Base-by-base conservation (phyloP, 2,797 vertebrate species). In the Takifugu rubripes region DNA sequence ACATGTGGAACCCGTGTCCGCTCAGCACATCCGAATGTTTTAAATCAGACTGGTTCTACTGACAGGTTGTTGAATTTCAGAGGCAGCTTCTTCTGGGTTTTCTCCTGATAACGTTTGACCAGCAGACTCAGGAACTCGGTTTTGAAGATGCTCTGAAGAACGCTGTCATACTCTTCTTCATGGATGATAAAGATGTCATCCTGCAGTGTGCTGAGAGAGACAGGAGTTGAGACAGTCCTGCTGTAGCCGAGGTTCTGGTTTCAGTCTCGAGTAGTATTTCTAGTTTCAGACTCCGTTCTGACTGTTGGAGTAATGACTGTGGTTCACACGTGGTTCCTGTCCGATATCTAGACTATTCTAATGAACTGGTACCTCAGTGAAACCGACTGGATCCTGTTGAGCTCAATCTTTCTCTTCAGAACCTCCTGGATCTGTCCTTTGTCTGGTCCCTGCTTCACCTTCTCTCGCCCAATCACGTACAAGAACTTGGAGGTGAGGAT, bases 61-160 rank as follows among this genome's bases (percentile, higher is more conserved):
- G n/a, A 94, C 93, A 92, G 84, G 88, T 93, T 93, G 83, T 91
- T 90, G 87, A 94, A 94, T 45, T 92, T 92, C 2, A 93, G 80
- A 0, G 87, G 77, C 42, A 94, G 86, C 45, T 88, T 91, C 77
- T 46, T 89, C 47, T 78, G 54, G 0, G 74, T 90, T 61, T 83
- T 88, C 50, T 94, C 93, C 7, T 91, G 85, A 7, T 87, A 92
- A 0, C 92, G 91, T 61, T 93, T 93, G 65, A 82, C 89, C 27
- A 94, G 78, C 45, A 94, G 80, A 74, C 93, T 94, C 29, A 94
- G 87, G 56, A 94, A 90, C 74, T 94, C 93, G 0, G 92, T 94
- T 55, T 94, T 94, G 66, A 94, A 94, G 56, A 91, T 15, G 2
- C 88, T 91, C 84, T 93, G 91, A 40, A 94, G 83, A 16, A 91